Percentiles rank a stretch among this genome's conserved stretches.
phyloP scores from a whole-genome alignment of 1,140 invertebrate species.

The Telenomus remus region DNA sequence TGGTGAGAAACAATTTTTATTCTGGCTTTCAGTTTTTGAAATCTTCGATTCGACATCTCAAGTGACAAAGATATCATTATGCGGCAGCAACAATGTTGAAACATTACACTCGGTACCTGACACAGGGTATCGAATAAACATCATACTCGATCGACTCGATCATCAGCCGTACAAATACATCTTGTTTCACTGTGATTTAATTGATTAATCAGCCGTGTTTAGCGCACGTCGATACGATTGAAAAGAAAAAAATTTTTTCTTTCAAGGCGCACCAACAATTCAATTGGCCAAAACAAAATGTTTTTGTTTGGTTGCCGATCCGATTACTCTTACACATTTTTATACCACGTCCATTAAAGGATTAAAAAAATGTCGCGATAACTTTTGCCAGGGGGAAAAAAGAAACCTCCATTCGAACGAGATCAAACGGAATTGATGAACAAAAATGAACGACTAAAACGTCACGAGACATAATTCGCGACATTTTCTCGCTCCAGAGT shows the following conservation, averaged over 20 bases:
- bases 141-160: constrained; percentile 11
- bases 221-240: background rate
- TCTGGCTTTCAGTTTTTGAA: background rate
- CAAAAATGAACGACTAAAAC: background rate
- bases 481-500: background rate
- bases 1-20: background rate
- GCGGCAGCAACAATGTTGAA: constrained; percentile 10
- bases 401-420: background rate
- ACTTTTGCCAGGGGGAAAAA: too few relatives aligned
- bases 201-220: constrained; percentile 7
- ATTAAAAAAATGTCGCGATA: too few relatives aligned
- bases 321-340: too few relatives aligned
- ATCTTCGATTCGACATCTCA: constrained; percentile 11
- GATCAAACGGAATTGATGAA: background rate
- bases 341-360: too few relatives aligned
- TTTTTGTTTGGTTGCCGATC: too few relatives aligned
- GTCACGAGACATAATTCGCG: constrained; percentile 2
- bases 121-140: constrained; percentile 5
- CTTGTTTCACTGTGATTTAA: background rate
- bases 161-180: background rate
- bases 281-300: too few relatives aligned
- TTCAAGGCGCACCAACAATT: too few relatives aligned
- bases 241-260: too few relatives aligned
- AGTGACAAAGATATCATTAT: constrained; percentile 6
- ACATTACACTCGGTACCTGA: constrained; percentile 11